Percentiles rank a stretch among this genome's conserved stretches.
Evolutionary conservation across 2,113 vertebrate genomes (phyloP).

Genomic region (Taurulus bubalis): DNA sequence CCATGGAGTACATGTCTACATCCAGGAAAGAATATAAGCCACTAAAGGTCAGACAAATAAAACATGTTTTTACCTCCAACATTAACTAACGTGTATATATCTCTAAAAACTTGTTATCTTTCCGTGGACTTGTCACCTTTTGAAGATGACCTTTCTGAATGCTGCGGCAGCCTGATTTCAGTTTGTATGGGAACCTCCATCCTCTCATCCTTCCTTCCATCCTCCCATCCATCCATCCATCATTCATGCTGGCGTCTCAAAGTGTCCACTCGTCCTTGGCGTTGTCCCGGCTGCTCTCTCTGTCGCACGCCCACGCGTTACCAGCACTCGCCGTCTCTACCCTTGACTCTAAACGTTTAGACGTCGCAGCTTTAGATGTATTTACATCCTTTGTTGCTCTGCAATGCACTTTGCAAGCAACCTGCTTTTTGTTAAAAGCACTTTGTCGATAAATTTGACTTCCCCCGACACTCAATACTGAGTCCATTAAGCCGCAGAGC

Average conservation of each 20-base stretch:
- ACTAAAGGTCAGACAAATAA: background rate
- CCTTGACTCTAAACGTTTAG: slow-evolving; percentile 26
- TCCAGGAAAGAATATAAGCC: background rate
- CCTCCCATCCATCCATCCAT: slow-evolving; percentile 60
- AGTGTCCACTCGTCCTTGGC: slow-evolving; percentile 34
- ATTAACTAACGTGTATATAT: background rate
- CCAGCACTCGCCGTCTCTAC: background rate
- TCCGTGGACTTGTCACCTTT: background rate
- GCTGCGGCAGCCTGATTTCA: slow-evolving; percentile 22
- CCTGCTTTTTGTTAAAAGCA: slow-evolving; percentile 81
- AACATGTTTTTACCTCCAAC: background rate
- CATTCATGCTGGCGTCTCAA: slow-evolving; percentile 44
- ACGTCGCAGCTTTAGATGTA: slow-evolving; percentile 39
- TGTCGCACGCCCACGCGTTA: slow-evolving; percentile 5
- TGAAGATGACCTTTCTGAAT: background rate
- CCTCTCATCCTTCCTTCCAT: no score
- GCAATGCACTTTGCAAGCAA: slow-evolving; percentile 66
- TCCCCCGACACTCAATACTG: slow-evolving; percentile 78
- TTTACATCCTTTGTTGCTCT: slow-evolving; percentile 68
- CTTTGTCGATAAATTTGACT: slow-evolving; percentile 79
- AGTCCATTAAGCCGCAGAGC: slow-evolving; percentile 78
- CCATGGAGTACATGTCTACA: background rate
- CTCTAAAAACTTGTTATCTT: background rate
- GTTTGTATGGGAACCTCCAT: slow-evolving; percentile 38
- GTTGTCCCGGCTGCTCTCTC: slow-evolving; percentile 2